Conservation (phyloP, 1,140 invertebrate genomes). For the Hormaphis cornu region DNA sequence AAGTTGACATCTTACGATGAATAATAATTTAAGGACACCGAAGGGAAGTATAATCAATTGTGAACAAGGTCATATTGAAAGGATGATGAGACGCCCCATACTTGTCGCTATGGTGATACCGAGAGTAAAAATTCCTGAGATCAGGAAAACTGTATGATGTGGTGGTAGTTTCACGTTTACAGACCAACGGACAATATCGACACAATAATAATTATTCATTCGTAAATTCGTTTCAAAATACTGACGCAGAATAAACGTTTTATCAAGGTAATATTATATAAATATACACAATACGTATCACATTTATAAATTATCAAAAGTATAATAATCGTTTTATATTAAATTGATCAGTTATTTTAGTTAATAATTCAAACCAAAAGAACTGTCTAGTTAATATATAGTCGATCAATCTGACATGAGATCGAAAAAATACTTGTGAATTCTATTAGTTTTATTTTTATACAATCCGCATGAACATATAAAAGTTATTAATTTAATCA, state of each 20-base stretch:
- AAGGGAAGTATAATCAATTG: slow-evolving; percentile 6
- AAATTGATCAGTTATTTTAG: no score
- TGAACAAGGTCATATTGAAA: neutral
- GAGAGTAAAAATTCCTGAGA: neutral
- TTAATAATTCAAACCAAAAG: no score
- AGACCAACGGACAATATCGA: neutral
- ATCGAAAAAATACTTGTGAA: no score
- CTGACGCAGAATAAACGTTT: neutral
- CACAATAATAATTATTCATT: neutral
- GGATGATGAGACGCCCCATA: slow-evolving; percentile 6
- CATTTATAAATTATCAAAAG: no score
- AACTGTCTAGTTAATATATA: no score
- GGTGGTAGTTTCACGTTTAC: neutral
- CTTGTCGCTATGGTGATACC: slow-evolving; percentile 7
- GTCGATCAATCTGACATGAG: no score
- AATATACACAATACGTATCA: neutral
- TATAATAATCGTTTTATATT: no score
- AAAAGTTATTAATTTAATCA: no score
- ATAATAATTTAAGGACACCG: neutral
- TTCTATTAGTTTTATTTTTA: no score
- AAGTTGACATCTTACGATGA: neutral
- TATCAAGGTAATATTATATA: neutral
- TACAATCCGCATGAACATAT: no score
- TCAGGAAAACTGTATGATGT: neutral
- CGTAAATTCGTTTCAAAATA: neutral